phyloP scores from a whole-genome alignment of 1,140 invertebrate genomes.

The Heliconius melpomene region DNA sequence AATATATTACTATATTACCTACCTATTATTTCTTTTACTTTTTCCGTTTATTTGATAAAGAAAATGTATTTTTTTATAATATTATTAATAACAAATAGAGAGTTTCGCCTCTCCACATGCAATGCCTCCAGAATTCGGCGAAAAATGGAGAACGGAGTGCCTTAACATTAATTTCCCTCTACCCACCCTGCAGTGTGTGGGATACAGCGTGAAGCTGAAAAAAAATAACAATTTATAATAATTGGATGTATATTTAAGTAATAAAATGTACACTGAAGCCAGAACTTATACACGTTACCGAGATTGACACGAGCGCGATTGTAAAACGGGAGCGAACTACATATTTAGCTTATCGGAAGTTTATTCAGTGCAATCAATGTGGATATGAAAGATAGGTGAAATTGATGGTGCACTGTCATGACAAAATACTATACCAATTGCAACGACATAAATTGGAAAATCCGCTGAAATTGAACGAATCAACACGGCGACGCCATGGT shows the following conservation, averaged over 20 bases:
- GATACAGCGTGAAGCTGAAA: no score
- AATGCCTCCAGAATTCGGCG: no score
- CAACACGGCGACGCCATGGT: background rate
- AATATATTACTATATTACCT: slow-evolving; percentile 29
- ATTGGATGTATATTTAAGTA: background rate
- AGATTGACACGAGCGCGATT: slow-evolving; percentile 4
- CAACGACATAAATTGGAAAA: slow-evolving; percentile 37
- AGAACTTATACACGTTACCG: background rate
- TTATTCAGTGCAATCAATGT: slow-evolving; percentile 45
- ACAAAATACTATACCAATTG: slow-evolving; percentile 38
- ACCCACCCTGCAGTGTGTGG: no score
- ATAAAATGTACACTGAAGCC: background rate
- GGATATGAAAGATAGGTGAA: slow-evolving; percentile 41
- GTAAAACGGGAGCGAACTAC: slow-evolving; percentile 16
- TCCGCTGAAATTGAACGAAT: slow-evolving; percentile 27
- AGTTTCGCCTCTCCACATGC: no score
- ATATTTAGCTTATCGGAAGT: slow-evolving; percentile 46
- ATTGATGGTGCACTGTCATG: slow-evolving; percentile 44
- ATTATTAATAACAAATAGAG: background rate
- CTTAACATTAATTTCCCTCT: no score
- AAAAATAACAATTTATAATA: no score
- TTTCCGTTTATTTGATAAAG: background rate
- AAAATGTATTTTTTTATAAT: background rate
- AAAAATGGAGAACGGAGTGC: no score
- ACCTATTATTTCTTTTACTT: slow-evolving; percentile 26